These are phyloP conservation scores for Malacoraja senta DNA, from an alignment of 2,797 vertebrate genomes.

Conservation along the genomic window DNA sequence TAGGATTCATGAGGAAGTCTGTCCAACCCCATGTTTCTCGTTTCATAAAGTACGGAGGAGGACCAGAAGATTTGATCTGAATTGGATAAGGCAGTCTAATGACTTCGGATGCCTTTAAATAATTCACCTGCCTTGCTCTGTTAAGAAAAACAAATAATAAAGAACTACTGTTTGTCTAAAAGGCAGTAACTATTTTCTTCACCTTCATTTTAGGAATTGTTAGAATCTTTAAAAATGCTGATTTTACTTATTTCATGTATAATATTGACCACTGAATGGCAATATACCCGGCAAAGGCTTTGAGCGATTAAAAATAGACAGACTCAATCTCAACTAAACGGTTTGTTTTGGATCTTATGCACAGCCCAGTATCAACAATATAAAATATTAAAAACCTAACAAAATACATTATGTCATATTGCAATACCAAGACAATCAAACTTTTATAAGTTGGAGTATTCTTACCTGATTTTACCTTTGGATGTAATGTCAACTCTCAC, in stretches of 20 bases:
- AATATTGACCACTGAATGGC: neutral
- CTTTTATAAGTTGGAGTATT: neutral
- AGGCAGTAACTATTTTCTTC: neutral
- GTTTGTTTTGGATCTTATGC: neutral
- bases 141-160: slow-evolving; percentile 35
- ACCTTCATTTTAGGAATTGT: neutral
- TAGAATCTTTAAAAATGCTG: neutral
- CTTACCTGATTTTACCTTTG: slow-evolving; percentile 97
- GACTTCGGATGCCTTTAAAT: slow-evolving; percentile 95
- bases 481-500: slow-evolving; percentile 94
- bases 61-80: slow-evolving; percentile 79
- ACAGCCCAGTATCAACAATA: neutral
- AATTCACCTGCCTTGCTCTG: slow-evolving; percentile 89
- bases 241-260: neutral
- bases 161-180: neutral
- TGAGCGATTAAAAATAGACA: no score
- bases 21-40: slow-evolving; percentile 98
- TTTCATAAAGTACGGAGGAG: slow-evolving; percentile 89
- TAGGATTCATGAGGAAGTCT: slow-evolving; percentile 98
- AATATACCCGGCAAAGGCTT: neutral
- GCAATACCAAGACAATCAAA: neutral
- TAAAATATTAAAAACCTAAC: neutral
- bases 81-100: slow-evolving; percentile 86
- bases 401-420: neutral
- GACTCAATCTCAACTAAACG: no score